Evolutionary conservation across 1,140 invertebrate genomes (phyloP).

Genomic region (Episyrphus balteatus): DNA sequence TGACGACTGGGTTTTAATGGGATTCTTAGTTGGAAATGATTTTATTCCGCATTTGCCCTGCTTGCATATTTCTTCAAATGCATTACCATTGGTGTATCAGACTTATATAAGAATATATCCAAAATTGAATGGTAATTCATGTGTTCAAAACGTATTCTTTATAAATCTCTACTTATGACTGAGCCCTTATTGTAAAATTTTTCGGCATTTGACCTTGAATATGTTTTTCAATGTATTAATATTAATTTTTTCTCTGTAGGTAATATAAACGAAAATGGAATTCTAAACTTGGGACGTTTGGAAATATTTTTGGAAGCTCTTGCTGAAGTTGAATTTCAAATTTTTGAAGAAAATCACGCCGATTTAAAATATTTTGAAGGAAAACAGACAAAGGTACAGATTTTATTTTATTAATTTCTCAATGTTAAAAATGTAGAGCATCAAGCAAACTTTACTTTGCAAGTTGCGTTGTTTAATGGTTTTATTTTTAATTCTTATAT

Average conservation of each 20-base stretch:
- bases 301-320: slow-evolving; percentile 75
- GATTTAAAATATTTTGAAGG: slow-evolving; percentile 77
- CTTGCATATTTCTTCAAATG: slow-evolving; percentile 84
- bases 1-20: slow-evolving; percentile 80
- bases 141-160: no score
- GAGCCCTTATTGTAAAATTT: slow-evolving; percentile 2
- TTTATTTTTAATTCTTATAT: no score
- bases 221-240: no score
- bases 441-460: no score
- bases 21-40: slow-evolving; percentile 93
- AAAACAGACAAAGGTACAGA: slow-evolving; percentile 43
- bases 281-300: slow-evolving; percentile 73
- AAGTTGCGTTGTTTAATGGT: no score
- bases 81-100: slow-evolving; percentile 73
- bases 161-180: background rate
- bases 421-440: no score
- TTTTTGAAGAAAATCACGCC: slow-evolving; percentile 72
- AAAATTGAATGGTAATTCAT: slow-evolving; percentile 62
- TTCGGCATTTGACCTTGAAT: no score
- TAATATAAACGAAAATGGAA: slow-evolving; percentile 86
- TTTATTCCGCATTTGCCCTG: slow-evolving; percentile 92
- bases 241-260: slow-evolving; percentile 40
- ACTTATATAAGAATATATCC: slow-evolving; percentile 82
- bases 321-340: slow-evolving; percentile 66
- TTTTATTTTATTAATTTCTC: background rate